Evolutionary conservation across 2,797 vertebrate species (phyloP).

Genomic region (Ciconia nigra): DNA sequence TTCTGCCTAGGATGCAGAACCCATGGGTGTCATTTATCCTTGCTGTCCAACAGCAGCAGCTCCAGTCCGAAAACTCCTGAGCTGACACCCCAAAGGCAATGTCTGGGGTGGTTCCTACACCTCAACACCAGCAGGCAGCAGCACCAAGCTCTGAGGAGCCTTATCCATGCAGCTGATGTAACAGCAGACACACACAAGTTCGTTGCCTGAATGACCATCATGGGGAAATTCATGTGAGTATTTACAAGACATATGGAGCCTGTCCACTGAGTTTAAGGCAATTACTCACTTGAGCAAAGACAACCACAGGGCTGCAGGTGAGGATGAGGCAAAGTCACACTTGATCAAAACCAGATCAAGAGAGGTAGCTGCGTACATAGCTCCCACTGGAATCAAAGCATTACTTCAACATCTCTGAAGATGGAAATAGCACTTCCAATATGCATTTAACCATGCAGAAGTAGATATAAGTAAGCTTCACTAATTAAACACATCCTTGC

Average conservation of each 20-base stretch:
- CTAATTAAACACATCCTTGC: not conserved
- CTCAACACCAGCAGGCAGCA: not conserved
- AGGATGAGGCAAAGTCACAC: not conserved
- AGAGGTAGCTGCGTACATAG: accelerated
- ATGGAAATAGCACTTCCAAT: not conserved
- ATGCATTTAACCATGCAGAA: not conserved
- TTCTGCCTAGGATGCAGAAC: not conserved
- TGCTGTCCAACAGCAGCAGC: not conserved
- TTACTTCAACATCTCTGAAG: not conserved
- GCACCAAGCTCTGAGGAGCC: not conserved
- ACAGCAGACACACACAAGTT: not conserved
- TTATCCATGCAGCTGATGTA: not conserved
- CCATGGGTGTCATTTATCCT: not conserved
- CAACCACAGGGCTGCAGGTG: not conserved
- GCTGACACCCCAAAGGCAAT: not conserved
- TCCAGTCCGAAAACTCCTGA: not conserved
- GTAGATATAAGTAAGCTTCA: not conserved
- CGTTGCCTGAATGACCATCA: too few species aligned
- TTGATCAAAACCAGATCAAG: not conserved
- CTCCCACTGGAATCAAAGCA: not conserved
- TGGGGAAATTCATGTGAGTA: not conserved
- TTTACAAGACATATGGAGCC: not conserved
- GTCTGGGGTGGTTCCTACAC: not conserved
- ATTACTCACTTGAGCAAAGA: not conserved
- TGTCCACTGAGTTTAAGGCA: not conserved